Evolutionary conservation across 2,113 vertebrate species (phyloP).

Genomic region (Barbus barbus): DNA sequence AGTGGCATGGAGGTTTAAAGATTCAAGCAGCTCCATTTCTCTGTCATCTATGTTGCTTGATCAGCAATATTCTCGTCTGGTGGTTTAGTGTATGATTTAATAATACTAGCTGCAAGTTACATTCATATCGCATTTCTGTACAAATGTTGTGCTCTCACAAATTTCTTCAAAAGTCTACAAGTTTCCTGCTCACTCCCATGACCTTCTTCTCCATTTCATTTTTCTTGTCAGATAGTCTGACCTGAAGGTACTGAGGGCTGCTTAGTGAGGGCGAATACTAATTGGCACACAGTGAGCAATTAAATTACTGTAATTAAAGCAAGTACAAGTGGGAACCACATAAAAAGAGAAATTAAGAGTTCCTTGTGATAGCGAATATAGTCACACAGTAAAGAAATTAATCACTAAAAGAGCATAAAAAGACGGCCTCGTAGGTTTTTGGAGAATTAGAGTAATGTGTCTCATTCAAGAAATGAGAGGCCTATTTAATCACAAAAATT

Average conservation of each 20-base stretch:
- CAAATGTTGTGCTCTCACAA: constrained; percentile 13
- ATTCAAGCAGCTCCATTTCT: no score
- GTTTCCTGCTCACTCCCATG: background rate
- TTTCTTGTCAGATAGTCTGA: constrained; percentile 34
- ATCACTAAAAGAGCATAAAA: background rate
- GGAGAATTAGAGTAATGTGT: background rate
- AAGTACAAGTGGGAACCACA: constrained; percentile 45
- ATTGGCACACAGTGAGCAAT: constrained; percentile 55
- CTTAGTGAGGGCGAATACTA: constrained; percentile 41
- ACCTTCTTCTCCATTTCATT: constrained; percentile 12
- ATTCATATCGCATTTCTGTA: constrained; percentile 4
- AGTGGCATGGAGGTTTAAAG: no score
- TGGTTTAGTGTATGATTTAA: no score
- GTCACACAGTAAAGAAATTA: constrained; percentile 15
- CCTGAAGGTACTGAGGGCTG: constrained; percentile 17
- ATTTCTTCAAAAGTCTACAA: background rate
- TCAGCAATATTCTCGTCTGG: no score
- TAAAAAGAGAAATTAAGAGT: constrained; percentile 48
- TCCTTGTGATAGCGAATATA: constrained; percentile 31
- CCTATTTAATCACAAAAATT: background rate
- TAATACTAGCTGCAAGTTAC: background rate
- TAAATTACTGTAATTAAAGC: constrained; percentile 57
- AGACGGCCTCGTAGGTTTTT: background rate
- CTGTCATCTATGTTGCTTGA: no score
- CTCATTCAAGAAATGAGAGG: background rate